Evolutionary conservation across 2,888 invertebrate species (phyloP).

Genomic region (Rhagonycha fulva): DNA sequence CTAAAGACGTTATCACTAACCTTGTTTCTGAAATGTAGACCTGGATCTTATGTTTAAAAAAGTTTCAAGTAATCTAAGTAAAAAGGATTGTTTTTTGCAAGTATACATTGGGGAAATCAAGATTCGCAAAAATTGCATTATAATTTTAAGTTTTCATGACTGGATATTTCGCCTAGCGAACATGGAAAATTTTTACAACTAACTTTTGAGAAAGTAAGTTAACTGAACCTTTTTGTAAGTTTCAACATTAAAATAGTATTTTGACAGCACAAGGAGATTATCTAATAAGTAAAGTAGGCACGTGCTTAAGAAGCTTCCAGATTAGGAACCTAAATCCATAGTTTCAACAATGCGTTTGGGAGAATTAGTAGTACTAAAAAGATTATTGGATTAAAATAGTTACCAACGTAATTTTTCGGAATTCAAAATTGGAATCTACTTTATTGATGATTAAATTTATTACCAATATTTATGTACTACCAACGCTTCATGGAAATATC

Average conservation of each 20-base stretch:
- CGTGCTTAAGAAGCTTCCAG: neutral
- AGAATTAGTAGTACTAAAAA: neutral
- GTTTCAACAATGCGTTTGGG: neutral
- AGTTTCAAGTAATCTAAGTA: neutral
- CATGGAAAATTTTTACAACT: neutral
- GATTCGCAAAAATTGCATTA: neutral
- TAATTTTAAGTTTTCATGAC: neutral
- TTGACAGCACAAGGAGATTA: neutral
- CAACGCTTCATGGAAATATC: neutral
- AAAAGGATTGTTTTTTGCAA: neutral
- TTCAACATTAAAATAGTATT: neutral
- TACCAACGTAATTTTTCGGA: neutral
- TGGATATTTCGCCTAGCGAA: neutral
- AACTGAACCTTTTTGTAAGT: neutral
- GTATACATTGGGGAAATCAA: neutral
- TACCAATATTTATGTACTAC: neutral
- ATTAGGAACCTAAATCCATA: neutral
- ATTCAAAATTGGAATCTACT: neutral
- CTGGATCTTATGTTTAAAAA: neutral
- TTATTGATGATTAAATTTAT: neutral
- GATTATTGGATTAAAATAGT: no score
- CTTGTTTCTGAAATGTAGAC: neutral
- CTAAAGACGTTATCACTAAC: neutral
- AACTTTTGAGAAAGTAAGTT: neutral
- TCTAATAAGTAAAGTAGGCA: neutral